phyloP scores from a whole-genome alignment of 2,888 invertebrate species.

The Trachelus stipa region DNA sequence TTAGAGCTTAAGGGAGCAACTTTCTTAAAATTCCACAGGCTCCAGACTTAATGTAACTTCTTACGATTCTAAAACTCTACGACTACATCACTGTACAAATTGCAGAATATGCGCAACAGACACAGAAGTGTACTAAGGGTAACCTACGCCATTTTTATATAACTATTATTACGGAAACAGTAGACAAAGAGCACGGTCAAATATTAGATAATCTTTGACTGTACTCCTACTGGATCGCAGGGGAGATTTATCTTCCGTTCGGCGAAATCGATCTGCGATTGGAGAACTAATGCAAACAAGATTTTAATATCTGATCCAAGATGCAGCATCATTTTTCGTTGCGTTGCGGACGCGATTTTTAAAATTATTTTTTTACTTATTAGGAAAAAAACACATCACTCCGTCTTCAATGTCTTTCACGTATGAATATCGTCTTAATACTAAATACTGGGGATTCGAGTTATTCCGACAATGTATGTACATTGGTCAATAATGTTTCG shows the following conservation, averaged over 20 bases:
- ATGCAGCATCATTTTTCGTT: not conserved
- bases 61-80: not conserved
- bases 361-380: not conserved
- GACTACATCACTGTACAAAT: not conserved
- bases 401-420: not conserved
- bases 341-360: not conserved
- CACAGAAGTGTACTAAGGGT: not conserved
- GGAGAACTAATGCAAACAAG: conserved; percentile 10
- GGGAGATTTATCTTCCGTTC: conserved; percentile 11
- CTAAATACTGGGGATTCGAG: not conserved
- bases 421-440: not conserved
- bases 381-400: not conserved
- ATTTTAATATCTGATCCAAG: not conserved
- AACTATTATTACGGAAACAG: not conserved
- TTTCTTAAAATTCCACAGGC: not conserved
- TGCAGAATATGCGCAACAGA: not conserved
- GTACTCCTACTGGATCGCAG: not conserved
- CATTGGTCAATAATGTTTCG: not conserved
- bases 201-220: not conserved
- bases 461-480: not conserved
- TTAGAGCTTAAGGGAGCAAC: not conserved
- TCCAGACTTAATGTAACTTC: not conserved
- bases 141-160: not conserved
- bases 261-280: conserved; percentile 26
- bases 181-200: not conserved